Percentiles rank a stretch among this genome's conserved stretches.
phyloP scores from a whole-genome alignment of 2,113 vertebrate species.

The Psilopsiagon aymara region DNA sequence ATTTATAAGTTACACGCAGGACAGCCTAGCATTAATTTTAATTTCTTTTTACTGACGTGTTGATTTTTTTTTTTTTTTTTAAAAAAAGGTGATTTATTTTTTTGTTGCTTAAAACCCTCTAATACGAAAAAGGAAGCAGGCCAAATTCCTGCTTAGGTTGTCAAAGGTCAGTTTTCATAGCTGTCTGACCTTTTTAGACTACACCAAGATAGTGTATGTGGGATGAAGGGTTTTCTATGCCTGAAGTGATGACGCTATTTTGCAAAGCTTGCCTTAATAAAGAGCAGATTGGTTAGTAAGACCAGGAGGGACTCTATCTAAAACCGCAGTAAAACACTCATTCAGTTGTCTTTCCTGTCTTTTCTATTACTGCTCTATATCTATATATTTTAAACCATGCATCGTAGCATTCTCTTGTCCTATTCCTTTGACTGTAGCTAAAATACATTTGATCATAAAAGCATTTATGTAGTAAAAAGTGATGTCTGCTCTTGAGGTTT shows the following conservation, averaged over 20 bases:
- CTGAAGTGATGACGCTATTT: conserved; percentile 17
- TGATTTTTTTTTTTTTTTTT: background rate
- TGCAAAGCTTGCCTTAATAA: conserved; percentile 36
- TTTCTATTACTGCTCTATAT: background rate
- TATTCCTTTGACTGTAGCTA: background rate
- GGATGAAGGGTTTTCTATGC: background rate
- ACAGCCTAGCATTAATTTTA: background rate
- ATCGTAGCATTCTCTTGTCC: background rate
- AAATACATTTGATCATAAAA: background rate
- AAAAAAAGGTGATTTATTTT: background rate
- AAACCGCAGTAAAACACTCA: background rate
- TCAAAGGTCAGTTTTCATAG: conserved; percentile 32
- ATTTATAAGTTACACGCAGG: background rate
- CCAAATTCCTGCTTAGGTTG: background rate
- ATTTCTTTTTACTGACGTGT: background rate
- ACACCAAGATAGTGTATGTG: background rate
- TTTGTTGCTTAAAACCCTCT: background rate
- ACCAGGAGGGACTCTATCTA: background rate
- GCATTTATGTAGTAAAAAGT: background rate
- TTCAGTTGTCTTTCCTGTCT: background rate
- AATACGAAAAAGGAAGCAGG: background rate
- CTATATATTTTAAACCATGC: background rate
- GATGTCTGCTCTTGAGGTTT: background rate
- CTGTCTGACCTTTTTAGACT: conserved; percentile 5
- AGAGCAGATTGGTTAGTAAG: background rate